Evolutionary conservation across 1,140 invertebrate genomes (phyloP).

Genomic region (Pissodes strobi): DNA sequence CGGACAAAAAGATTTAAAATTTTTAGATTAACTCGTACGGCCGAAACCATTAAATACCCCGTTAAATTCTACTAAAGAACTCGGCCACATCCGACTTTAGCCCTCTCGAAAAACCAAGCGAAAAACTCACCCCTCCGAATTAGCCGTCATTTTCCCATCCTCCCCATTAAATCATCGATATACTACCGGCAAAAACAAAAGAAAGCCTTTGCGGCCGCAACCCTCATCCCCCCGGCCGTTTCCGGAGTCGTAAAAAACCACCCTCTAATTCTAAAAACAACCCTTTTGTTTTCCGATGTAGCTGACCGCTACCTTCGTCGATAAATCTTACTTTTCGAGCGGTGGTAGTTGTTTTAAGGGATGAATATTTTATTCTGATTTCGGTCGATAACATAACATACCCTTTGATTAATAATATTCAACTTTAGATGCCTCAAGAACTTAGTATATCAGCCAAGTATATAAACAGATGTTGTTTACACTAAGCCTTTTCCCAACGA

Average conservation of each 20-base stretch:
- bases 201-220: constrained; percentile 31
- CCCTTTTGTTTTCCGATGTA: constrained; percentile 35
- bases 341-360: constrained; percentile 21
- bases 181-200: constrained; percentile 35
- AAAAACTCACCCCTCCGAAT: constrained; percentile 33
- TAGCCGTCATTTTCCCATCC: constrained; percentile 21
- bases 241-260: constrained; percentile 32
- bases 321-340: constrained; percentile 34
- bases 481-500: background rate
- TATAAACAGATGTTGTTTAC: too few relatives aligned
- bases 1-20: too few relatives aligned
- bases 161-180: constrained; percentile 35
- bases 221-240: constrained; percentile 29
- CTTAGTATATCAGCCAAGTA: too few relatives aligned
- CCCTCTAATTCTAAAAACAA: constrained; percentile 36
- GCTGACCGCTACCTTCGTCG: constrained; percentile 31
- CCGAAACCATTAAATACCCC: too few relatives aligned
- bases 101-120: constrained; percentile 8
- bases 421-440: too few relatives aligned
- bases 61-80: constrained; percentile 1
- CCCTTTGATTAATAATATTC: too few relatives aligned
- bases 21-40: too few relatives aligned
- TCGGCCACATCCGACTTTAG: constrained; percentile 4
- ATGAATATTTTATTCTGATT: constrained; percentile 29
- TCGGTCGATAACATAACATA: constrained; percentile 1